Percentiles rank a stretch among this genome's conserved stretches.
phyloP scores from a whole-genome alignment of 1,140 invertebrate species.

The Hydropsyche tenuis region DNA sequence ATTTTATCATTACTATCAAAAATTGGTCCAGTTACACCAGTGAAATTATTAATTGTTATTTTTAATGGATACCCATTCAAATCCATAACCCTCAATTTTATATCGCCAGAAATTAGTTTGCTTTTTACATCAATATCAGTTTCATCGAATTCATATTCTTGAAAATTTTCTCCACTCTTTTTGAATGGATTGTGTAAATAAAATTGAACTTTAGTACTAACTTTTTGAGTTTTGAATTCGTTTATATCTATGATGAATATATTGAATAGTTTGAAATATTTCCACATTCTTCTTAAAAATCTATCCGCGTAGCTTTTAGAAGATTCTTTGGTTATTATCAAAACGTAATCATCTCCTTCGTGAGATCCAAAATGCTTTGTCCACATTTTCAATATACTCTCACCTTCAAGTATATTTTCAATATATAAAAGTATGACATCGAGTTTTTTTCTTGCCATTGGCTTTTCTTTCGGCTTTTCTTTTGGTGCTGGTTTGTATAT shows the following conservation, averaged over 20 bases:
- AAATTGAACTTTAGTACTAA: background rate
- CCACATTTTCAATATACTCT: background rate
- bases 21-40: conserved; percentile 28
- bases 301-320: conserved; percentile 8
- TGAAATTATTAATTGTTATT: conserved; percentile 35
- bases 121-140: background rate
- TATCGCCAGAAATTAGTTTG: background rate
- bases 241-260: conserved; percentile 12
- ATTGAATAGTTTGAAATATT: conserved; percentile 28
- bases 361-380: background rate
- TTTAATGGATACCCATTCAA: conserved; percentile 38
- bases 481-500: too few relatives aligned
- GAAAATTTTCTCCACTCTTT: background rate
- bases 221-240: background rate
- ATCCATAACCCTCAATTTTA: conserved; percentile 24
- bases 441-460: background rate
- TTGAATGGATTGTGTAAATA: conserved; percentile 23
- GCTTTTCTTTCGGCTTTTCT: too few relatives aligned
- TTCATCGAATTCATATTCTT: conserved; percentile 1
- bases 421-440: conserved; percentile 10
- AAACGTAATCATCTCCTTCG: conserved; percentile 29
- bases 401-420: conserved; percentile 15
- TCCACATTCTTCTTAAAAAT: conserved; percentile 22
- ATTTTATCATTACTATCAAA: conserved; percentile 24
- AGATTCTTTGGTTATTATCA: conserved; percentile 15